Base-by-base conservation (phyloP, 1,140 invertebrate species). In the Colletes gigas region DNA sequence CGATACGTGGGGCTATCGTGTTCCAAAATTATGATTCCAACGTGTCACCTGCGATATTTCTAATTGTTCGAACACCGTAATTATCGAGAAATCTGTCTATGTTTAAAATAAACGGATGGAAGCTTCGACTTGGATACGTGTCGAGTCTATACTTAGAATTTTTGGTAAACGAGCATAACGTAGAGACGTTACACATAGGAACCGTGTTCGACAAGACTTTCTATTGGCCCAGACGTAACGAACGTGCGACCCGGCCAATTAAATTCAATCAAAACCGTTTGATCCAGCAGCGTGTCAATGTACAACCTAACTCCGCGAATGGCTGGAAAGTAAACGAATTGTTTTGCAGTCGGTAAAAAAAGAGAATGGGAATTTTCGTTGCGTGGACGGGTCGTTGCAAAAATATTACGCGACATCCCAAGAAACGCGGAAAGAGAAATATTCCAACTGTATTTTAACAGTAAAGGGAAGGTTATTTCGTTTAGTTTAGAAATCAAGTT, bases 241-340 rank as follows among this genome's bases (percentile, higher is more conserved):
- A 79, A 80, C 69, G 39, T 70, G 57, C 57, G 30, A 47, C 69
- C n/a, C 12, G 52, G 52, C 76, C 83, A 85, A 85, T 85, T 85
- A 72, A 85, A 85, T 85, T 70, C 84, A 82, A 85, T 85, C 71
- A 70, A 78, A 63, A 78, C 54, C 74, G 47, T 75, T 73, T 70
- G 68, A 82, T 73, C 39, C 67, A 15, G 12, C 4, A 41, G 44
- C 60, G 66, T 84, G 59, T 69, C 69, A 57, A 72, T 63, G 65
- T 47, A 63, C 59, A 50, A 57, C 57, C 71, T 52, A 55, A 81
- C 65, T 83, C 30, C 14, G 17, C 41, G 52, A n/a, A n/a, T 21
- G 3, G 10, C 10, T 8, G 10, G 50, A n/a, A 47, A 50, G 12
- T 60, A 14, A 30, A 59, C 15, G 15, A 75, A 71, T 44, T 52